Conservation (phyloP, 2,888 invertebrate genomes). For the Watsonalla binaria region DNA sequence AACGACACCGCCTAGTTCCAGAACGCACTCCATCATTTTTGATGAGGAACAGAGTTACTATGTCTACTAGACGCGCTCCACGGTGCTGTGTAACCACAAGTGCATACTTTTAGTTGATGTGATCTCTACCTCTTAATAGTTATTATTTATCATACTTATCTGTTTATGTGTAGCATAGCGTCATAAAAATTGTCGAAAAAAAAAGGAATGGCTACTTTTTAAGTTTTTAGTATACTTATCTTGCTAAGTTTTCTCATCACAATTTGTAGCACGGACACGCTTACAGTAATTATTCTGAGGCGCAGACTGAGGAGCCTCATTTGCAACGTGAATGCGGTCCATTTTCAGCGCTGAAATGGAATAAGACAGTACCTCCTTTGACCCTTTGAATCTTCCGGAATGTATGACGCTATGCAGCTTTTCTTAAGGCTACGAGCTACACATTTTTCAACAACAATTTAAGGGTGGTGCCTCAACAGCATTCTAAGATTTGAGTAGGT, state of each 20-base stretch:
- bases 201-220: too few species aligned
- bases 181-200: too few species aligned
- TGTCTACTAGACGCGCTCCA: not conserved
- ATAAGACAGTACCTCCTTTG: constrained; percentile 51
- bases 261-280: constrained; percentile 3
- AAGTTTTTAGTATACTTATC: not conserved
- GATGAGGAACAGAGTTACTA: constrained; percentile 31
- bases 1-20: constrained; percentile 29
- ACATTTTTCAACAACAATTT: too few species aligned
- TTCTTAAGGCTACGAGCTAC: not conserved
- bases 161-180: too few species aligned
- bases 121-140: too few species aligned
- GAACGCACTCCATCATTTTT: constrained; percentile 43
- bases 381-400: constrained; percentile 51
- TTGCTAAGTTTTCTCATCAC: constrained; percentile 8
- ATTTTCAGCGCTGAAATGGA: constrained; percentile 56
- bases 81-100: too few species aligned
- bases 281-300: not conserved
- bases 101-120: too few species aligned
- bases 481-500: too few species aligned
- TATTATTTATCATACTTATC: too few species aligned
- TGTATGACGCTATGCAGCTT: constrained; percentile 19
- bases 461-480: too few species aligned
- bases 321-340: constrained; percentile 60
- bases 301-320: constrained; percentile 42